phyloP scores from a whole-genome alignment of 1,140 invertebrate species.

The Camponotus vicinus region DNA sequence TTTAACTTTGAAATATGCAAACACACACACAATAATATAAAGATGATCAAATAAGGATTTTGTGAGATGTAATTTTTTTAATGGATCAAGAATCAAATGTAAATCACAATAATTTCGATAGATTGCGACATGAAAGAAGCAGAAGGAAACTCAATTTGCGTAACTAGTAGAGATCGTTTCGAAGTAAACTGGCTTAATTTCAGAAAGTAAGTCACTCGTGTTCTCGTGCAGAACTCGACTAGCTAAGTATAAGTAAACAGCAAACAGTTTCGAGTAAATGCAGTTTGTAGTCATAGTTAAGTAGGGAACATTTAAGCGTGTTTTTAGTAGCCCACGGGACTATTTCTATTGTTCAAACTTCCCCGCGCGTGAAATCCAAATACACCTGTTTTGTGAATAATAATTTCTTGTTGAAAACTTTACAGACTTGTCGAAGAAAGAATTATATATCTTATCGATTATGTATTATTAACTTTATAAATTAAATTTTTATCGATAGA shows the following conservation, averaged over 20 bases:
- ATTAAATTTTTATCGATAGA: neutral
- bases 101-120: slow-evolving; percentile 31
- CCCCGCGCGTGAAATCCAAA: slow-evolving; percentile 42
- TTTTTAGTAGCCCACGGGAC: slow-evolving; percentile 48
- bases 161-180: slow-evolving; percentile 19
- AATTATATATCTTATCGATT: neutral
- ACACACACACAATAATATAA: neutral
- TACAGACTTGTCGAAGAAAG: neutral
- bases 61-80: neutral
- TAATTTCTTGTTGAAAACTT: slow-evolving; percentile 24
- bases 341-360: slow-evolving; percentile 38
- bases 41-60: too few relatives aligned
- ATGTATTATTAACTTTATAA: neutral
- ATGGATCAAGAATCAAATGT: neutral
- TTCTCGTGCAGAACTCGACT: slow-evolving; percentile 14
- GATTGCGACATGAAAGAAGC: neutral
- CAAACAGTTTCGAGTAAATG: slow-evolving; percentile 44
- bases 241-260: slow-evolving; percentile 23
- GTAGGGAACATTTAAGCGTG: slow-evolving; percentile 4
- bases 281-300: slow-evolving; percentile 43
- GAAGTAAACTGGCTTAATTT: slow-evolving; percentile 29
- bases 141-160: slow-evolving; percentile 4
- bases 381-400: slow-evolving; percentile 12
- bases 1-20: neutral
- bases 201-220: slow-evolving; percentile 45